A percentile compares a stretch with the other conserved stretches of the same genome.
phyloP scores from a whole-genome alignment of 2,888 invertebrate species.

The Tetrapedia diversipes region DNA sequence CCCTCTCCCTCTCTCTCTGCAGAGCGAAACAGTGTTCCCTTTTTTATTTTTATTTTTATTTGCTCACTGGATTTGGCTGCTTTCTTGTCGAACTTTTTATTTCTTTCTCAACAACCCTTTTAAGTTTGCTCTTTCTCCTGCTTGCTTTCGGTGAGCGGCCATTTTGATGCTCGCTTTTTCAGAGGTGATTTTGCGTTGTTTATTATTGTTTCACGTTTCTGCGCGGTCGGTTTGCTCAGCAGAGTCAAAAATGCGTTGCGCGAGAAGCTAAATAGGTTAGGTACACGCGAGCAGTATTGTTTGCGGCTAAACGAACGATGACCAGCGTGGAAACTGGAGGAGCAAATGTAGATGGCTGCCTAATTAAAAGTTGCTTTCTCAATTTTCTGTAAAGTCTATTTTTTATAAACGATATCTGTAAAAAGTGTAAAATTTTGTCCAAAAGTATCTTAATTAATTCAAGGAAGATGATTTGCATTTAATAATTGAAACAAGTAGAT shows the following conservation, averaged over 20 bases:
- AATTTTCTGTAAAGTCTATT: no score
- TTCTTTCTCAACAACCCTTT: neutral
- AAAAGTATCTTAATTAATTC: no score
- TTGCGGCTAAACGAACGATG: constrained; percentile 54
- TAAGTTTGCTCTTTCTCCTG: neutral
- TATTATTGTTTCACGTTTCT: constrained; percentile 1
- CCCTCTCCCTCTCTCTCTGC: constrained; percentile 50
- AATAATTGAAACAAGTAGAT: no score
- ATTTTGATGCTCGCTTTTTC: constrained; percentile 2
- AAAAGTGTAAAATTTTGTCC: no score
- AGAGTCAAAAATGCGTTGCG: constrained; percentile 76
- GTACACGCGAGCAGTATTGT: constrained; percentile 73
- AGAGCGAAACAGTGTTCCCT: constrained; percentile 60
- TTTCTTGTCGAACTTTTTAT: neutral
- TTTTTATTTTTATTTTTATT: constrained; percentile 2
- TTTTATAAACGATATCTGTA: no score
- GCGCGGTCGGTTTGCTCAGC: constrained; percentile 52
- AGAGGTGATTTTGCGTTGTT: constrained; percentile 4
- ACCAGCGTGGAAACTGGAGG: constrained; percentile 42
- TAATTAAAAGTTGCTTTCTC: no score
- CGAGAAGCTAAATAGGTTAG: constrained; percentile 74
- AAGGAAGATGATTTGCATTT: no score
- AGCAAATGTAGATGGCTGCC: neutral
- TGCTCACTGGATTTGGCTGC: neutral
- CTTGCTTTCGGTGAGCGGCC: neutral